Base-by-base conservation (phyloP, 2,113 vertebrate genomes). In the Halichoeres trimaculatus region DNA sequence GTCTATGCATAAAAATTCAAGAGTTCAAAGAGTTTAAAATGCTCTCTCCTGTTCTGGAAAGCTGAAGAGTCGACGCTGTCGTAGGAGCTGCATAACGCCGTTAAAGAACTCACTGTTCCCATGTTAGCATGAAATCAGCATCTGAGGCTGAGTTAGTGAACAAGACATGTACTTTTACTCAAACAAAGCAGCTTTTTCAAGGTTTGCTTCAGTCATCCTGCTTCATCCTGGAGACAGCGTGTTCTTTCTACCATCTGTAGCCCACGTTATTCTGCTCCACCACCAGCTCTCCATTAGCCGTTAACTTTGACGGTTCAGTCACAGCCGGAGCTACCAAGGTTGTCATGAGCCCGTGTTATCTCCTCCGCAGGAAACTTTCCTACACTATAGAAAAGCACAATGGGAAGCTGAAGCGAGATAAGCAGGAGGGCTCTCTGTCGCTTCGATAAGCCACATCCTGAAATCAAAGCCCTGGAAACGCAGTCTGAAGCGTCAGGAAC, bases 251-350 rank as follows among this genome's bases (percentile, higher is more conserved):
- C 62, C 26, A 71, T 64, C 67, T 57, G 36, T 19, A 60, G 43
- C 19, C 40, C 30, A 36, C 40, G 2, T 72, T 70, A 47, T 66
- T 60, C 24, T 54, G 19, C 10, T 72, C 47, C 19, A 12, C 16
- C 60, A 67, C 26, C 30, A 57, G 41, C 30, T 19, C 30, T 50
- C 30, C 24, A 60, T 80, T 76, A 71, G 35, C 20, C 26, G 59
- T 71, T 63, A 23, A 22, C 9, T 72, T 24, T 76, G 71, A 76
- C 54, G 73, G 22, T 19, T 55, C 34, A 55, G 40, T 40, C 67
- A 54, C 30, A 70, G 22, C 17, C 3, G 26, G 35, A 24, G 38
- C 24, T 12, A 26, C 13, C 11, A 52, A 43, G n/a, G 0, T 55
- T 66, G 51, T 66, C 48, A 61, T 5, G 5, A n/a, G 43, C 26